These are phyloP conservation scores for Phortica okadai DNA, from an alignment of 2,888 invertebrate species.

Conservation along the genomic window DNA sequence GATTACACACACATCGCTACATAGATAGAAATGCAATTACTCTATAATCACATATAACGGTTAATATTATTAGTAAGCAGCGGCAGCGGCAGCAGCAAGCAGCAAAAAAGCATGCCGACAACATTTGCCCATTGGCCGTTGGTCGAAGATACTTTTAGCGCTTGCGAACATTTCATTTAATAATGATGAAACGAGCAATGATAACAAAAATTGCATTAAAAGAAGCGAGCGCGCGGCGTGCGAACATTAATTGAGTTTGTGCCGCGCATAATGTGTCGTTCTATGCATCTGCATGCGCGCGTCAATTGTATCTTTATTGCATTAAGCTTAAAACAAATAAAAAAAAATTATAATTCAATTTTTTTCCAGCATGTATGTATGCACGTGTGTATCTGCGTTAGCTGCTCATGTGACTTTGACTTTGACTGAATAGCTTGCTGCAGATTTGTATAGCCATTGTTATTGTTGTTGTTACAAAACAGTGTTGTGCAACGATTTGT, in stretches of 20 bases:
- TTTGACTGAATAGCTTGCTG: neutral
- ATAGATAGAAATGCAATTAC: constrained; percentile 20
- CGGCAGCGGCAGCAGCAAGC: neutral
- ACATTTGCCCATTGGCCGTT: neutral
- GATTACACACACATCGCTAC: neutral
- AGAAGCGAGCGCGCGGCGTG: too few relatives aligned
- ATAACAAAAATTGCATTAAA: too few relatives aligned
- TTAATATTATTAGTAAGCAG: constrained; percentile 20
- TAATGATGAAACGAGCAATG: too few relatives aligned
- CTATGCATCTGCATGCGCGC: too few relatives aligned
- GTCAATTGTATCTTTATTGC: neutral
- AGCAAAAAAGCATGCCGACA: neutral
- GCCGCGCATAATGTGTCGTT: too few relatives aligned
- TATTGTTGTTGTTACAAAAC: neutral
- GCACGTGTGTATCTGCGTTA: neutral
- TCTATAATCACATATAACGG: constrained; percentile 14
- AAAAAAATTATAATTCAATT: neutral
- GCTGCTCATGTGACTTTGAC: neutral
- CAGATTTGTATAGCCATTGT: neutral
- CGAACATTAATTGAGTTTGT: too few relatives aligned
- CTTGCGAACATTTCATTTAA: too few relatives aligned
- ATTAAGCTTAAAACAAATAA: neutral
- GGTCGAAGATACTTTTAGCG: too few relatives aligned
- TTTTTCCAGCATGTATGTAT: neutral
- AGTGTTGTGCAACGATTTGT: constrained; percentile 10